These are phyloP conservation scores for Porphyrio hochstetteri DNA, from an alignment of 2,113 vertebrate genomes.

Conservation along the genomic window DNA sequence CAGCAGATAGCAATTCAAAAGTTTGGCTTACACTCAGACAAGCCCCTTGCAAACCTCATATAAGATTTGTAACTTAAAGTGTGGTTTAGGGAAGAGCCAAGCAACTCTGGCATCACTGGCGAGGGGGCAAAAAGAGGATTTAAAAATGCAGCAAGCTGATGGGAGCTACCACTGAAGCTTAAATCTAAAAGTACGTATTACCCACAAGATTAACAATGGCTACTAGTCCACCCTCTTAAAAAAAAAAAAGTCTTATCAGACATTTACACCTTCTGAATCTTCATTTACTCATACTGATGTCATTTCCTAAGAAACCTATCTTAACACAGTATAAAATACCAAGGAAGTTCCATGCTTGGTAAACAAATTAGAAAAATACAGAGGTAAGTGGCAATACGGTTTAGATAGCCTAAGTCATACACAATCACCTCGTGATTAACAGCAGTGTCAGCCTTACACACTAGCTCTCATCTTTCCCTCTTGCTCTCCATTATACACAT, in stretches of 20 bases:
- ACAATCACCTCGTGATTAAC: neutral
- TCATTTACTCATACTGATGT: neutral
- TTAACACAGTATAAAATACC: neutral
- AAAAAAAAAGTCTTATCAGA: neutral
- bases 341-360: neutral
- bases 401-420: neutral
- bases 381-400: neutral
- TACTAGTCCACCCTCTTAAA: neutral
- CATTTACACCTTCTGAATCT: neutral
- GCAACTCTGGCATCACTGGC: neutral
- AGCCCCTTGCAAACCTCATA: neutral
- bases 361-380: neutral
- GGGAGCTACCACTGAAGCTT: neutral
- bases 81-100: neutral
- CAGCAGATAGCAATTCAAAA: neutral
- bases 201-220: neutral
- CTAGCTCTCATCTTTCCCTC: neutral
- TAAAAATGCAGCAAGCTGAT: neutral
- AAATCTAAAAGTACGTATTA: neutral
- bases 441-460: neutral
- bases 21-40: neutral
- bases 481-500: slow-evolving; percentile 12
- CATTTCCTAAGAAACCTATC: neutral
- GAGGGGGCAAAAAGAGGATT: neutral
- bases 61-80: neutral